Evolutionary conservation across 2,797 vertebrate genomes (phyloP), one percentile per base, ranked within the genome.

Genomic region (Pachyuromys duprasi): DNA sequence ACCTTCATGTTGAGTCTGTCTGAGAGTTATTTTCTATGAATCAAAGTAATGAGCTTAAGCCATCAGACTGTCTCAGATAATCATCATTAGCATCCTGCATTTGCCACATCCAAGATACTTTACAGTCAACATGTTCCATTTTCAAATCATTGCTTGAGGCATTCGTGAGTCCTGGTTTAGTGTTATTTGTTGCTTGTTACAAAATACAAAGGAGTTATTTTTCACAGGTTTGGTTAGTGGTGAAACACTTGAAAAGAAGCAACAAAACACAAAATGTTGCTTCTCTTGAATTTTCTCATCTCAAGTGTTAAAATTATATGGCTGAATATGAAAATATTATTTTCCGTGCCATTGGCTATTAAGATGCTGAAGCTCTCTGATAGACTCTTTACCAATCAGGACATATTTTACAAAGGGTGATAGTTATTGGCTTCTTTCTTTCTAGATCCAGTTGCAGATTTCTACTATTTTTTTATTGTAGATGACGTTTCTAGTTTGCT

Each of bases 41-140:
- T 96, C 72, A 76, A 4, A 97, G 94, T 96, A 97, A 98, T 97
- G 92, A 97, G 92, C 36, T 96, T 96, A 86, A 87, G 26, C 96
- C 86, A 96, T 97, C 97, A 97, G 80, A 96, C 87, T 96, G 95
- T 95, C 96, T 93, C 75, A 89, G 83, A 95, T 79, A 89, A 96
- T 96, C 82, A 94, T 92, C 86, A 89, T 97, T 92, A 95, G 70
- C 63, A 76, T 95, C 78, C 67, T 31, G 18, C 24, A 62, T 95
- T 92, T 95, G 94, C 92, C 95, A 62, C 65, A 86, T 90, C 70
- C 36, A 89, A 62, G 49, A 92, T 83, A 86, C 4, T 89, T 82
- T 83, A 24, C 20, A 90, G 63, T 90, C 88, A 95, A 96, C 42
- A 42, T 67, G 36, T 31, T 93, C 87, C 92, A 86, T 75, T 69